These are phyloP conservation scores for Diuraphis noxia DNA, from an alignment of 1,140 invertebrate genomes.

Conservation along the genomic window DNA sequence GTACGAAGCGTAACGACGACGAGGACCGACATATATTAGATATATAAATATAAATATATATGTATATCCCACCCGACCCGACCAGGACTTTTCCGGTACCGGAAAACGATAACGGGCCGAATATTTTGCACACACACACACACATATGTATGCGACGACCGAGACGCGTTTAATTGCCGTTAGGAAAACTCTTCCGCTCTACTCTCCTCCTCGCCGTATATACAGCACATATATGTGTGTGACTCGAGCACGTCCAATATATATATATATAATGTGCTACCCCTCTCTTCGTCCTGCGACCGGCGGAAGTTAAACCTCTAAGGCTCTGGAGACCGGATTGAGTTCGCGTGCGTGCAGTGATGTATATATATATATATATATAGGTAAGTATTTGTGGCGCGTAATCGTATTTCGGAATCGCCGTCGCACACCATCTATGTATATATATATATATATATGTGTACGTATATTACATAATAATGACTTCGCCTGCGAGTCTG, in stretches of 20 bases:
- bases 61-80: neutral
- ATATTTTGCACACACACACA: neutral
- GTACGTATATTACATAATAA: too few species aligned
- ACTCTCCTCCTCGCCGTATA: neutral
- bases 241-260: slow-evolving; percentile 5
- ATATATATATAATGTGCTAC: too few species aligned
- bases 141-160: neutral
- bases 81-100: neutral
- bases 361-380: neutral
- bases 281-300: too few species aligned
- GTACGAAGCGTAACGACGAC: neutral
- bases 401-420: slow-evolving; percentile 41
- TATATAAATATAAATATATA: too few species aligned
- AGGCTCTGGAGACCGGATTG: slow-evolving; percentile 5
- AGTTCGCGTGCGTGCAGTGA: neutral
- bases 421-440: slow-evolving; percentile 7
- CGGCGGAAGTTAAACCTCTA: slow-evolving; percentile 10
- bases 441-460: neutral
- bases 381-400: neutral
- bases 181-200: neutral
- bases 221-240: neutral
- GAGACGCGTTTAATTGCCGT: slow-evolving; percentile 17
- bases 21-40: neutral
- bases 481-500: neutral
- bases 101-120: neutral